phyloP scores from a whole-genome alignment of 2,797 vertebrate species.

The Buceros bicornis region DNA sequence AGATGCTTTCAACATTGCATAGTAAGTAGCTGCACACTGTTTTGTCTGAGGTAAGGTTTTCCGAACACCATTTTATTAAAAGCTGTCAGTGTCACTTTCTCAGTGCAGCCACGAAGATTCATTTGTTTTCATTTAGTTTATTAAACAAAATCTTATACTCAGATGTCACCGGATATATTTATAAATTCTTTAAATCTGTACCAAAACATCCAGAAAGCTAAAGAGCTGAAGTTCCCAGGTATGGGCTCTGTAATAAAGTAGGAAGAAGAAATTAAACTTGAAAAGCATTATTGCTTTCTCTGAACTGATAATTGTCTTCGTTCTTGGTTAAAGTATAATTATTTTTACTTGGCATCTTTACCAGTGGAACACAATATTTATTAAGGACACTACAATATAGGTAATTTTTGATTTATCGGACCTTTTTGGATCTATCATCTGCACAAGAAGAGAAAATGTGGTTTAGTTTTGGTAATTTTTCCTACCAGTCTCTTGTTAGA shows the following conservation, averaged over 20 bases:
- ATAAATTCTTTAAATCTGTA: neutral
- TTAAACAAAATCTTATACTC: neutral
- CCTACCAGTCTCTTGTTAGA: neutral
- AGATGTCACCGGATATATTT: neutral
- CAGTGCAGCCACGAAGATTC: rapidly evolving
- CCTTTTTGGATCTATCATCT: neutral
- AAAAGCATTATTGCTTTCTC: neutral
- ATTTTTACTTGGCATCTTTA: neutral
- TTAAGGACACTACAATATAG: neutral
- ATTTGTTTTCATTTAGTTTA: neutral
- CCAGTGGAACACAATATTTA: rapidly evolving
- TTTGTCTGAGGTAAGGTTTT: neutral
- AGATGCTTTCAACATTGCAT: neutral
- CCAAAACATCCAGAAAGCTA: neutral
- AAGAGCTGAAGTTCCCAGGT: neutral
- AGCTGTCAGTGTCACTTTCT: neutral
- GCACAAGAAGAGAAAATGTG: neutral
- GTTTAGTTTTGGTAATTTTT: neutral
- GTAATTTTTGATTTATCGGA: neutral
- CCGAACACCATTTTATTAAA: neutral
- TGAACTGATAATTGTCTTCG: neutral
- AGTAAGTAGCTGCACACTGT: rapidly evolving
- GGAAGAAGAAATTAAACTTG: neutral
- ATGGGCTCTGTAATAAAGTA: neutral
- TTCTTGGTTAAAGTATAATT: neutral